A percentile compares a stretch with the other conserved stretches of the same genome.
These are phyloP conservation scores for Cosmorhoe ocellata DNA, from an alignment of 2,888 invertebrate genomes.

Conservation along the genomic window DNA sequence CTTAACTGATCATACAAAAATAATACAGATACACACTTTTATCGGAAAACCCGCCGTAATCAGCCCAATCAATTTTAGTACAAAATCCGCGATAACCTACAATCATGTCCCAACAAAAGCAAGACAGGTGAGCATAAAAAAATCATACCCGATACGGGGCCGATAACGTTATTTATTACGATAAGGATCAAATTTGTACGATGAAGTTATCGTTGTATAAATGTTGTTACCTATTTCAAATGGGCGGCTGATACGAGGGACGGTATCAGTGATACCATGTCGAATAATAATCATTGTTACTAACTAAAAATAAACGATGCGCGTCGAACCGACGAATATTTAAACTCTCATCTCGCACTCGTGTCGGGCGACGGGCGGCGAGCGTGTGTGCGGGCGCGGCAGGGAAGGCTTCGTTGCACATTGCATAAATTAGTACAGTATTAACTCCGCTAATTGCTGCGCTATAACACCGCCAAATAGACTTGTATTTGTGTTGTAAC, in stretches of 20 bases:
- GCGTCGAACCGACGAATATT: constrained; percentile 54
- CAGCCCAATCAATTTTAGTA: constrained; percentile 68
- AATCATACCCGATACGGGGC: constrained; percentile 48
- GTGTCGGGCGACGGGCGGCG: constrained; percentile 17
- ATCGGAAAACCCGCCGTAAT: constrained; percentile 55
- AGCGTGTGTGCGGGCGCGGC: constrained; percentile 22
- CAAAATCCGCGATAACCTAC: constrained; percentile 60
- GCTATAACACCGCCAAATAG: constrained; percentile 58
- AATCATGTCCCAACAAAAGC: constrained; percentile 54
- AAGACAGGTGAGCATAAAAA: constrained; percentile 58
- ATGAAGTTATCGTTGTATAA: constrained; percentile 47
- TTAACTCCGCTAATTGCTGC: constrained; percentile 64
- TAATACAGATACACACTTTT: constrained; percentile 50
- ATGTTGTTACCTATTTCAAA: constrained; percentile 57
- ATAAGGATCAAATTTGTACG: constrained; percentile 50
- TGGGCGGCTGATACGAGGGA: constrained; percentile 47
- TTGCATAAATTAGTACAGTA: constrained; percentile 56
- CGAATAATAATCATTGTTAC: constrained; percentile 47
- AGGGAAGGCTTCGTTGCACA: constrained; percentile 42
- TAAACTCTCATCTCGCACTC: constrained; percentile 41
- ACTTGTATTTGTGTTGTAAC: constrained; percentile 55
- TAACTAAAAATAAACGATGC: constrained; percentile 56
- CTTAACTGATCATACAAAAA: constrained; percentile 60
- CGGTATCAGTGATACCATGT: constrained; percentile 46
- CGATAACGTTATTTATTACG: constrained; percentile 46